Evolutionary conservation across 2,888 invertebrate species (phyloP), one percentile per base, ranked within the genome.

Genomic region (Azorinus chamasolen): DNA sequence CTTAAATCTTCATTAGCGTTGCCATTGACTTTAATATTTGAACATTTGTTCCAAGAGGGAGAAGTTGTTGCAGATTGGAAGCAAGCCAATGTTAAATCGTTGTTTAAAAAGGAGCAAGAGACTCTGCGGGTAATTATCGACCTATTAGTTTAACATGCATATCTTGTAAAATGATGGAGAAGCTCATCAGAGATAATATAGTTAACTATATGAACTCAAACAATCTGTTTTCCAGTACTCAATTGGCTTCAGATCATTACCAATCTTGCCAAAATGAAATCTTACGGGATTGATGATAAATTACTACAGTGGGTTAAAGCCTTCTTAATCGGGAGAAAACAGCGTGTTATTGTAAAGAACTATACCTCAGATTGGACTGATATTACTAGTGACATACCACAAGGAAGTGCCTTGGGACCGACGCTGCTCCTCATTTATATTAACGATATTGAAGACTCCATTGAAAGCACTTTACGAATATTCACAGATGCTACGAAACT

Each of bases 401-500:
- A n/a, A n/a, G n/a, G n/a, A n/a, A n/a, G n/a, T n/a, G n/a, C n/a
- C n/a, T n/a, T 79, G 32, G 77, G 77, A 20, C 72, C 63, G 0
- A 39, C 46, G 22, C n/a, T 68, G 8, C 70, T 64, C 43, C 18
- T 70, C 8, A 39, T 70, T 2, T 73, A 65, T 51, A 59, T 77
- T 8, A 71, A 77, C 43, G 71, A 71, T 27, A 37, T 71, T 32
- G 57, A 45, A 46, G 65, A 76, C 12, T 16, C 14, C 5, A 55
- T 62, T 20, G 14, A 37, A 22, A 41, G 55, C 16, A 53, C 41
- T 5, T 20, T 51, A 18, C 43, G 59, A 27, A 18, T 77, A 2
- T 77, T 77, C 22, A 68, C 77, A 2, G 71, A 77, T 24, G 72
- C 71, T 50, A 77, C 77, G 1, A 77, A 72, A 27, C 32, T 68